phyloP scores from a whole-genome alignment of 2,113 vertebrate genomes.

The crab-eating macaque (Macaca fascicularis) region T2T-MFA8v1.1 NC_088378.1:80335001-80335500 shows the following conservation, averaged over 20 bases:
- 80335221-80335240: neutral
- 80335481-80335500: neutral
- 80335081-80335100: neutral
- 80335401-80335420: conserved; percentile 10
- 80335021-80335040: neutral
- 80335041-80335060: neutral
- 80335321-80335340: neutral
- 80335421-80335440: conserved; percentile 40
- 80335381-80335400: neutral
- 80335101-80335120: neutral
- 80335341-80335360: neutral
- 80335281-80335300: neutral
- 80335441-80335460: conserved; percentile 16
- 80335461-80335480: neutral
- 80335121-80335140: neutral
- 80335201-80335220: neutral
- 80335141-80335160: neutral
- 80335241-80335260: neutral
- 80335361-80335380: neutral
- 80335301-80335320: neutral
- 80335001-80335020: neutral
- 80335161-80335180: neutral
- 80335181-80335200: neutral
- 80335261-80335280: neutral
- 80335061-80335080: neutral